Base-by-base conservation (phyloP, 2,113 vertebrate genomes). In the Azemiops feae region DNA sequence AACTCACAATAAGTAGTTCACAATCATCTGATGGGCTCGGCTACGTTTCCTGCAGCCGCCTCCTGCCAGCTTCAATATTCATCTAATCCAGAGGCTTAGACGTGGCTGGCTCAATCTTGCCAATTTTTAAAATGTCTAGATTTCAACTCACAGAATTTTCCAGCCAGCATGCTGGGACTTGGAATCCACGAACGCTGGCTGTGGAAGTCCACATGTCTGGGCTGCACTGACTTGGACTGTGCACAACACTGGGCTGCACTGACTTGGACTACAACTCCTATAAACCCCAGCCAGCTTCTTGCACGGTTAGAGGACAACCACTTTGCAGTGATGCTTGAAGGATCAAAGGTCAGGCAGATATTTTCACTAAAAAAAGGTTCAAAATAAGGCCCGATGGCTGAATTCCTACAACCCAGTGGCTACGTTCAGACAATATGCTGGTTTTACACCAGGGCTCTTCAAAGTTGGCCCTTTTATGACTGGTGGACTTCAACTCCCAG, bases 41-140 rank as follows among this genome's bases (percentile, higher is more conserved):
- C 25, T 14, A 1, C 10, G 25, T 86, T 25, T 20, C 86, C 45
- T 6, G 50, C 86, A 53, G 14, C 20, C 18, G 18, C 12, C 16
- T 7, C 43, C 52, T 88, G 30, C 16, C 86, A 53, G 5, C 16
- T 30, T n/a, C 27, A 25, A 50, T 87, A 30, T 87, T 12, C 85
- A 16, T 87, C 47, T 87, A 12, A 50, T 30, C 69, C n/a, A 39
- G n/a, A 20, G 69, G 4, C 1, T n/a, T 12, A 64, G 27, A 16
- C n/a, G 2, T 2, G 14, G 6, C 18, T 0, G 0, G 2, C n/a
- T 34, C 69, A 74, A 20, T 7, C n/a, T 8, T 34, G 14, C 30
- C 69, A 74, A 18, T 14, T 74, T 74, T 34, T 2, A n/a, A 20
- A 18, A 34, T 5, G 12, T 2, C 30, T 34, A 16, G 30, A 69